Evolutionary conservation across 2,113 vertebrate species (phyloP).

Genomic region (Solea solea): DNA sequence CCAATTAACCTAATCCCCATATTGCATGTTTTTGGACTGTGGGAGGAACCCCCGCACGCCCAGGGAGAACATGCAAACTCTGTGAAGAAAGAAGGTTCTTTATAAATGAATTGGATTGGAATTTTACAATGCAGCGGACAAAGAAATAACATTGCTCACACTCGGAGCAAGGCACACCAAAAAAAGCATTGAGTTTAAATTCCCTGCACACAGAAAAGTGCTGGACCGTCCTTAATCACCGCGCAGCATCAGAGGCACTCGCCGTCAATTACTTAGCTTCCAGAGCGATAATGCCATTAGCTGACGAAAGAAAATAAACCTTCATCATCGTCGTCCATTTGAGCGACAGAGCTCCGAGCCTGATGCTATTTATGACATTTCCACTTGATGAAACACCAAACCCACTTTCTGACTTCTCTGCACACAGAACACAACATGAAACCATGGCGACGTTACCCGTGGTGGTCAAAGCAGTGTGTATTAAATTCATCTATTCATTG

Average conservation of each 20-base stretch:
- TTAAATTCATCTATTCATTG: conserved; percentile 14
- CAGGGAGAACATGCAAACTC: too few species aligned
- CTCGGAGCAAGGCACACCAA: neutral
- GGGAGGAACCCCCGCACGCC: too few species aligned
- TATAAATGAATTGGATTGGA: too few species aligned
- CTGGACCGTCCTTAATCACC: neutral
- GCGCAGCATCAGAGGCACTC: conserved; percentile 10
- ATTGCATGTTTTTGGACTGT: too few species aligned
- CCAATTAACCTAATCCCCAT: too few species aligned
- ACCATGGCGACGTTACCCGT: neutral
- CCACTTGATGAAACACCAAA: neutral
- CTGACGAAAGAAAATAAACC: conserved; percentile 1
- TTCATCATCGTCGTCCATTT: neutral
- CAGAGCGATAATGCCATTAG: conserved; percentile 12
- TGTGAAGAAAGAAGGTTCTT: too few species aligned
- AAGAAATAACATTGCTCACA: neutral
- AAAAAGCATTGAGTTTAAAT: conserved; percentile 11
- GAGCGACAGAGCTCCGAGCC: neutral
- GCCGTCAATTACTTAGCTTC: conserved; percentile 23
- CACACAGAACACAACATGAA: neutral
- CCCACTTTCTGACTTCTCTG: neutral
- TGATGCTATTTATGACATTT: neutral
- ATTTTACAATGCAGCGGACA: neutral
- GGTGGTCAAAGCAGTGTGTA: conserved; percentile 8
- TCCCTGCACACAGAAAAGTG: conserved; percentile 2